Evolutionary conservation across 2,113 vertebrate genomes (phyloP), one percentile per base, ranked within the genome.

Genomic region (Pedetes capensis): DNA sequence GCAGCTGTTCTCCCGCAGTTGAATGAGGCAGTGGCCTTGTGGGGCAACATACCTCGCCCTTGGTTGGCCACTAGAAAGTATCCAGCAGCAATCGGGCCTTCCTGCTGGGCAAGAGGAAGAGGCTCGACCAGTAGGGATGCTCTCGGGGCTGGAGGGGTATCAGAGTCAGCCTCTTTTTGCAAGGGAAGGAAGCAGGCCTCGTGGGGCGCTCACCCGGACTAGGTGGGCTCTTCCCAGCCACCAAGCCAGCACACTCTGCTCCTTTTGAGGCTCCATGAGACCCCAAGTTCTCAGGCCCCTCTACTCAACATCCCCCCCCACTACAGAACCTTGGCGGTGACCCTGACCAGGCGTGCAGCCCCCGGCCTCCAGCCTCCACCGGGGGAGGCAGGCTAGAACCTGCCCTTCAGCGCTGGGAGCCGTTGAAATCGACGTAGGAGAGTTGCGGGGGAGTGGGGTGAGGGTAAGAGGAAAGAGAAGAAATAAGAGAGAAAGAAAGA

Each of bases 301-400:
- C 34, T 5, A 7, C 0, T 32, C 13, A 3, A 1, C 4, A 5
- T 11, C 29, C 34, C 8, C 4, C 6, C 3, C 39, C 1, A 2
- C 29, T 32, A 2, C 42, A 37, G 22, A 13, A 29, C 29, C 27
- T n/a, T 71, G 37, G 14, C 16, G 0, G 18, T 44, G 42, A 75
- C 61, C 71, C 57, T 34, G 63, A n/a, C 3, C 75, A 14, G 3
- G 6, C 17, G 23, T 4, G 23, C 55, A 59, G 37, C 57, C 37
- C n/a, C 6, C 0, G 64, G 42, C 63, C 64, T 68, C 78, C n/a
- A 53, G 29, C 29, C 11, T 68, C 78, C n/a, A 53, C 17, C 29
- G 11, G 25, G 17, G 23, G 29, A 6, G 22, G 6, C 39, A 4
- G 49, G 2, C 37, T 78, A 23, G 7, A n/a, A 11, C 5, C 13